Conservation (phyloP, 2,888 invertebrate species). For the Andrena bucephala region DNA sequence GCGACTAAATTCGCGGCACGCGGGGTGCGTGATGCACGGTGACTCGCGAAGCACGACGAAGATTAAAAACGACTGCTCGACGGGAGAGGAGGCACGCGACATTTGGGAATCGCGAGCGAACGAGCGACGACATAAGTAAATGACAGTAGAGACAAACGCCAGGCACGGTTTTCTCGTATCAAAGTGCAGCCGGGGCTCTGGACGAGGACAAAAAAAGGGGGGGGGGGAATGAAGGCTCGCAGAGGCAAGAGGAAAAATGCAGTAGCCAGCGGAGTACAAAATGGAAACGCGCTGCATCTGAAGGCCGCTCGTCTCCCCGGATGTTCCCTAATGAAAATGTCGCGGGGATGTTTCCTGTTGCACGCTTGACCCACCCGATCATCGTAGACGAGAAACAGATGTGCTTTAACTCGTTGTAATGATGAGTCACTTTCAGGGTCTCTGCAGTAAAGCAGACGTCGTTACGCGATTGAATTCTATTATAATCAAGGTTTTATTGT, state of each 20-base stretch:
- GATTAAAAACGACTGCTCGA: slow-evolving; percentile 7
- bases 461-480: too few species aligned
- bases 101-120: neutral
- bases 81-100: neutral
- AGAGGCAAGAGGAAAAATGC: neutral
- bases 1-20: neutral
- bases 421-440: neutral
- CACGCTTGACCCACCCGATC: neutral
- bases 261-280: slow-evolving; percentile 11
- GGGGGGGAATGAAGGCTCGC: neutral
- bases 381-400: neutral
- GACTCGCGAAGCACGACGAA: neutral
- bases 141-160: neutral
- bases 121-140: slow-evolving; percentile 9
- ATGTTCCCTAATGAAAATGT: slow-evolving; percentile 20
- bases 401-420: slow-evolving; percentile 3
- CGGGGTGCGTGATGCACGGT: neutral
- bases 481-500: too few species aligned
- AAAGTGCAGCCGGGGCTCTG: neutral
- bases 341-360: slow-evolving; percentile 1
- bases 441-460: too few species aligned
- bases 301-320: slow-evolving; percentile 8
- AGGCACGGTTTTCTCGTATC: neutral
- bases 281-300: slow-evolving; percentile 15
- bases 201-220: neutral